Base-by-base conservation (phyloP, 2,888 invertebrate species). In the Ischnura elegans region DNA sequence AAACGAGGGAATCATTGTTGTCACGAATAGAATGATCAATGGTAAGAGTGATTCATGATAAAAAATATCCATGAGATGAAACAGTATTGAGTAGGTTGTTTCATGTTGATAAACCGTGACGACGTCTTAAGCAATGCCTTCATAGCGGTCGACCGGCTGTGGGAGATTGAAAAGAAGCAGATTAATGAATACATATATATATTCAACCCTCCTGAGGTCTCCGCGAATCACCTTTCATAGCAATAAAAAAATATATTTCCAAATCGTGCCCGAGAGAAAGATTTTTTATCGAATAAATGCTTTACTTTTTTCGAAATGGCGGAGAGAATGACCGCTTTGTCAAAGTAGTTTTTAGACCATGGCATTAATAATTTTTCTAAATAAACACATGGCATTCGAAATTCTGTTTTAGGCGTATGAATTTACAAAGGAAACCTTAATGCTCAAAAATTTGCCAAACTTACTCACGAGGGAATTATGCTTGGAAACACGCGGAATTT, bases 211-310 rank as follows among this genome's bases (percentile, higher is more conserved):
- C 90, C 51, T 45, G 25, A 43, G 90, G 61, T 90, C 90, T 55
- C 90, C 90, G 90, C 90, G 36, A 90, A 61, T 90, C 55, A 42
- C 76, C 61, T 90, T 90, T 55, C 61, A 90, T 90, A 90, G 90
- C 90, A 90, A 90, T 90, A 90, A n/a, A n/a, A n/a, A n/a, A 76
- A 90, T 90, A 90, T 90, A 90, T 90, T 90, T 90, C 61, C 66
- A 43, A 90, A 61, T 66, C 90, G 42, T 45, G n/a, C 90, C 90
- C 43, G 61, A 90, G 46, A 13, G 46, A 46, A 36, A 90, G 43
- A 66, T 90, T 90, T 90, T 90, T 61, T 46, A 43, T 46, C n/a
- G 36, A 90, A 55, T 43, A 90, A 90, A 55, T 90, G 61, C 46
- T 61, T 36, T 61, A 90, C 66, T 61, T 66, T 36, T 45, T 90